Base-by-base conservation (phyloP, 2,797 vertebrate species). In the Crossoptilon crossoptilon region DNA sequence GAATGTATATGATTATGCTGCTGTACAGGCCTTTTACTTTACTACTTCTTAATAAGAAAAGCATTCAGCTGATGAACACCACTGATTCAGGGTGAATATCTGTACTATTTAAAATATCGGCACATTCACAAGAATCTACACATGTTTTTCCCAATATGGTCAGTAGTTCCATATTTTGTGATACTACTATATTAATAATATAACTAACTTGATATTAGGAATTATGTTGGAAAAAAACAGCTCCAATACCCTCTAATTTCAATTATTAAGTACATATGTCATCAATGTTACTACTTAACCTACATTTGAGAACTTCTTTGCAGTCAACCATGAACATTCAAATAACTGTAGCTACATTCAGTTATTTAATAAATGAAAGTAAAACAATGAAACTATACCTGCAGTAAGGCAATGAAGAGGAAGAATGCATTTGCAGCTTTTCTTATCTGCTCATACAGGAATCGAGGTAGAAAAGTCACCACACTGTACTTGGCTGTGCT, bases 381-480 rank as follows among this genome's bases (percentile, higher is more conserved):
- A 43, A 43, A 64, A 43, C 26, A 87, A 15, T 35, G 76, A 49
- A 89, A 68, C 11, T n/a, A 68, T 98, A 99, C 99, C 99, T 99
- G 99, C 98, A 99, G 98, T 98, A 99, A 99, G 97, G 99, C 99
- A 97, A 99, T 99, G 98, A 99, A 99, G 96, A 99, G 98, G 97
- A 99, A 99, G 98, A 99, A 99, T 97, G 99, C 99, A 85, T 99
- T 99, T 95, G 99, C 99, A 84, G 99, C 99, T 97, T 98, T 98
- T 96, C 99, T 98, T 97, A 99, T 99, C 98, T 99, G 99, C 98
- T 99, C 99, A 39, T 99, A 99, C 95, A 99, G 97, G 98, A 99
- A 99, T 94, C 99, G 99, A 94, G 99, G 99, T 97, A 99, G 98
- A 97, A 99, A 99, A 53, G 99, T 99, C 97, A 99, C 97, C 96